Evolutionary conservation across 2,888 invertebrate genomes (phyloP).

Genomic region (Didymodactylos carnosus): DNA sequence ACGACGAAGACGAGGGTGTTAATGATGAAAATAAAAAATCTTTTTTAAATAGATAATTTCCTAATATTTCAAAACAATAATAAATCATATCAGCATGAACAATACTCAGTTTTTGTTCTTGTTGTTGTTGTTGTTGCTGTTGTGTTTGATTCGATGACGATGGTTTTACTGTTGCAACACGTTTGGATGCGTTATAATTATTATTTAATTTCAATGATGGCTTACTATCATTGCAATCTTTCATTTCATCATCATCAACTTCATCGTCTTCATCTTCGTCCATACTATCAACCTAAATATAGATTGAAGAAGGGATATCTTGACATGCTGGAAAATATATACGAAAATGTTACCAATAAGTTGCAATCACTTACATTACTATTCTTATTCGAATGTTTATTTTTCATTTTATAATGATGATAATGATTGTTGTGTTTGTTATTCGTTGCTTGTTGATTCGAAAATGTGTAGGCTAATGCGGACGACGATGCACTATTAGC

Average conservation of each 20-base stretch:
- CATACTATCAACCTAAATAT: not conserved
- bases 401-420: not conserved
- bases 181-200: no score
- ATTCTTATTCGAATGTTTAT: no score
- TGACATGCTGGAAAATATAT: no score
- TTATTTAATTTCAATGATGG: no score
- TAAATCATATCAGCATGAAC: slow-evolving; percentile 11
- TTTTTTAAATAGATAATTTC: slow-evolving; percentile 5
- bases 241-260: not conserved
- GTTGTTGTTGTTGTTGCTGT: not conserved
- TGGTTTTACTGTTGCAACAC: no score
- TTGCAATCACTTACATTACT: no score
- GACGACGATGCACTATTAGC: not conserved
- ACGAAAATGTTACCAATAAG: no score
- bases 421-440: not conserved
- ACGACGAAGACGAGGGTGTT: not conserved
- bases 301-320: no score
- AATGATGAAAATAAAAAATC: not conserved
- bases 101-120: not conserved
- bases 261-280: not conserved
- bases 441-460: not conserved
- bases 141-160: no score
- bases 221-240: not conserved
- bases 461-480: not conserved
- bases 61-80: slow-evolving; percentile 13